phyloP scores from a whole-genome alignment of 2,113 vertebrate species.

The Ciconia maguari region DNA sequence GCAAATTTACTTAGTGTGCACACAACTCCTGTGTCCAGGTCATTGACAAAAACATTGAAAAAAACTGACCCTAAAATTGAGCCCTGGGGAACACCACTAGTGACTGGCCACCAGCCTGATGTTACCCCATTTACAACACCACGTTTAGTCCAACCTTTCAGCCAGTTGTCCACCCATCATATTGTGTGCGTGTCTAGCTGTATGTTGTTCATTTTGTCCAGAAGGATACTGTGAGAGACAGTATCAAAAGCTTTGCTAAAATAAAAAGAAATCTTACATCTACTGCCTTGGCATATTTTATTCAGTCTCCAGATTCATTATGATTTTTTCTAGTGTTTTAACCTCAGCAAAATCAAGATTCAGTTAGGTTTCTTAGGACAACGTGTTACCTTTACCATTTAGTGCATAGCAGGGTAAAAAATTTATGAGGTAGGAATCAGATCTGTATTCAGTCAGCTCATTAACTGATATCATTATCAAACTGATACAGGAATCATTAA shows the following conservation, averaged over 20 bases:
- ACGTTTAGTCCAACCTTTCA: neutral
- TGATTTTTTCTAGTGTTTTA: neutral
- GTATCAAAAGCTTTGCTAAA: neutral
- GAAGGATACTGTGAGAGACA: neutral
- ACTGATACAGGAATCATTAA: slow-evolving; percentile 56
- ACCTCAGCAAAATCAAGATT: neutral
- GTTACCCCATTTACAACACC: neutral
- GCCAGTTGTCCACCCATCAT: neutral
- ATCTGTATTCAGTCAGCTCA: slow-evolving; percentile 42
- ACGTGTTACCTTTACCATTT: slow-evolving; percentile 13
- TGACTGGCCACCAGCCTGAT: neutral
- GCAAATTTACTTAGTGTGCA: neutral
- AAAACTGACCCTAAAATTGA: neutral
- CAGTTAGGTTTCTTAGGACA: neutral
- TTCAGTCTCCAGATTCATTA: neutral
- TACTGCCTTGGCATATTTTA: neutral
- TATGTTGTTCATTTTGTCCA: neutral
- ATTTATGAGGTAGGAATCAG: slow-evolving; percentile 18
- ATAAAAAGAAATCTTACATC: neutral
- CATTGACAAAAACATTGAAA: neutral
- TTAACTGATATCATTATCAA: slow-evolving; percentile 58
- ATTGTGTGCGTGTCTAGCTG: neutral
- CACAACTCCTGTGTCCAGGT: neutral
- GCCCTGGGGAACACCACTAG: neutral
- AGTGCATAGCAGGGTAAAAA: slow-evolving; percentile 1